Evolutionary conservation across 1,140 invertebrate genomes (phyloP), one percentile per base, ranked within the genome.

Genomic region (Hyles vespertilio): DNA sequence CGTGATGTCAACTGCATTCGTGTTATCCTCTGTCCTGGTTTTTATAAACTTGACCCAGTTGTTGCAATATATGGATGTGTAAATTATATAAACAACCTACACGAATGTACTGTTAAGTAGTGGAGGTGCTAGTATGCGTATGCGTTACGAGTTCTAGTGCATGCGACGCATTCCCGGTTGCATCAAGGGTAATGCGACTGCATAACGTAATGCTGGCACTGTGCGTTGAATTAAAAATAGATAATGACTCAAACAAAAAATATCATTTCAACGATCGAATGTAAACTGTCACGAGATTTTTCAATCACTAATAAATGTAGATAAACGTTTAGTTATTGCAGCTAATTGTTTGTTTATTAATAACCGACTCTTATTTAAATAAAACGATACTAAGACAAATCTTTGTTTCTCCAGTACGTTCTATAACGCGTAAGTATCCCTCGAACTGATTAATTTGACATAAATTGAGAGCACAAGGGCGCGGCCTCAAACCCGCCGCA

Each of bases 21-120:
- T 79, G 71, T 85, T 87, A 83, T 87, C 82, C 84, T 87, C 81
- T 81, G 84, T 64, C 78, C 84, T 81, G 77, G 74, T 73, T 84
- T 79, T 65, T 69, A 69, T 76, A 82, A 85, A 85, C 84, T 87
- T 87, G 84, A 84, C 84, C 82, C 53, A 84, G 65, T 83, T 84
- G 60, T 52, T 22, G 65, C 68, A 64, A 61, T 77, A 76, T 73
- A 73, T 77, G 64, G 75, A 64, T 72, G 75, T 78, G 72, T 79
- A 79, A 74, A 78, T 73, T 67, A 77, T 78, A 81, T 79, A 79
- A 75, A 76, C 76, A 79, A 52, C 59, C 56, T 70, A 67, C 69
- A 59, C 62, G 67, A 66, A 63, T 68, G 63, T 60, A 72, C 63
- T 67, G 56, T 63, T 63, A 69, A 69, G 57, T 64, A 59, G 49